Conservation (phyloP, 2,113 vertebrate genomes). For the Nesogale talazaci region DNA sequence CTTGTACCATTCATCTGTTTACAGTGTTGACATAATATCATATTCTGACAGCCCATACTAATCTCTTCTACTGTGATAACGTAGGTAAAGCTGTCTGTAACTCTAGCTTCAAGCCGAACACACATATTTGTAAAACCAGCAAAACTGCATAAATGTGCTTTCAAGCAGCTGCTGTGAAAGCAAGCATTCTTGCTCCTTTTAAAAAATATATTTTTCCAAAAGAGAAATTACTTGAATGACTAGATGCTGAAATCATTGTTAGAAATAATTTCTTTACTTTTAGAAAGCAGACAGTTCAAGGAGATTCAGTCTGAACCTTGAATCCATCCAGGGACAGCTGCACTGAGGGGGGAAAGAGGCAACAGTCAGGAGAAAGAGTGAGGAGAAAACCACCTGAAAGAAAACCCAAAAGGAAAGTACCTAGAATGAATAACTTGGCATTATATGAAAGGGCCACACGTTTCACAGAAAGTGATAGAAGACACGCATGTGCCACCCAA, state of each 20-base stretch:
- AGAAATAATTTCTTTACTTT: background rate
- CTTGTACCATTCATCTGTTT: background rate
- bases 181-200: fast-evolving
- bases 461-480: background rate
- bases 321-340: background rate
- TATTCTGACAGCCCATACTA: background rate
- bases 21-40: background rate
- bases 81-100: background rate
- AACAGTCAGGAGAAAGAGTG: fast-evolving
- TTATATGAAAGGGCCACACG: background rate
- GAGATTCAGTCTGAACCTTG: background rate
- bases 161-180: background rate
- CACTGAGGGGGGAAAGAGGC: fast-evolving
- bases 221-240: background rate
- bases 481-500: background rate
- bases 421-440: background rate
- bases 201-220: background rate
- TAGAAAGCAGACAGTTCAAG: background rate
- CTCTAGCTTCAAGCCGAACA: background rate
- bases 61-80: background rate
- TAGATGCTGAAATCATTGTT: background rate
- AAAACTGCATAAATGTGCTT: background rate
- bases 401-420: background rate
- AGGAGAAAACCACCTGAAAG: background rate
- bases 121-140: background rate